Base-by-base conservation (phyloP, 2,888 invertebrate genomes). In the Eupithecia inturbata region DNA sequence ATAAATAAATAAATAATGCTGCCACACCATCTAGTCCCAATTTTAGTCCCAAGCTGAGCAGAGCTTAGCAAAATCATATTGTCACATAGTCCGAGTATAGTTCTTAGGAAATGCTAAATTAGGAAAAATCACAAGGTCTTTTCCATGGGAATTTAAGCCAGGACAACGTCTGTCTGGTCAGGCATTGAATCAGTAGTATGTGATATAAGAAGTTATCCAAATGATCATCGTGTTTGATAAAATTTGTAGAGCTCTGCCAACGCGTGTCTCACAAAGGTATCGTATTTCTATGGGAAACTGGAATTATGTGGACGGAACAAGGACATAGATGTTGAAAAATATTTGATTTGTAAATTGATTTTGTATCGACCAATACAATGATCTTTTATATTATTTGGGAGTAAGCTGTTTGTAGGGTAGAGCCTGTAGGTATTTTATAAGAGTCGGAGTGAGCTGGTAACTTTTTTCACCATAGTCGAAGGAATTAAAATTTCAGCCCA, bases 201-300 rank as follows among this genome's bases (percentile, higher is more conserved):
- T n/a, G 49, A 3, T 33, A 19, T n/a, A 63, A 68, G 60, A 67
- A 74, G 72, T 64, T 69, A 72, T 67, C 71, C 19, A 67, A 19
- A 71, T n/a, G 31, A 71, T 69, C 53, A 74, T 81, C 72, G 36
- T 78, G 71, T 77, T 74, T 78, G 81, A 79, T 81, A 80, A 78
- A 84, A 80, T 84, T 80, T 79, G 80, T 80, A 81, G 83, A 83
- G 85, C 70, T 79, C 81, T 81, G 80, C 22, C 78, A 76, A 72
- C 89, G 83, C 85, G 85, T 86, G 85, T 83, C 85, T 72, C 72
- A 78, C 80, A 71, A 79, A 79, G 81, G 89, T 92, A 84, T 93
- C 89, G 81, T 82, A 85, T 93, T 92, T 87, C 93, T 85, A 87
- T 93, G 93, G 91, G 93, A 93, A 92, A 89, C 87, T 82, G 77